Evolutionary conservation across 2,113 vertebrate species (phyloP).

Genomic region (Cnemophilus loriae): DNA sequence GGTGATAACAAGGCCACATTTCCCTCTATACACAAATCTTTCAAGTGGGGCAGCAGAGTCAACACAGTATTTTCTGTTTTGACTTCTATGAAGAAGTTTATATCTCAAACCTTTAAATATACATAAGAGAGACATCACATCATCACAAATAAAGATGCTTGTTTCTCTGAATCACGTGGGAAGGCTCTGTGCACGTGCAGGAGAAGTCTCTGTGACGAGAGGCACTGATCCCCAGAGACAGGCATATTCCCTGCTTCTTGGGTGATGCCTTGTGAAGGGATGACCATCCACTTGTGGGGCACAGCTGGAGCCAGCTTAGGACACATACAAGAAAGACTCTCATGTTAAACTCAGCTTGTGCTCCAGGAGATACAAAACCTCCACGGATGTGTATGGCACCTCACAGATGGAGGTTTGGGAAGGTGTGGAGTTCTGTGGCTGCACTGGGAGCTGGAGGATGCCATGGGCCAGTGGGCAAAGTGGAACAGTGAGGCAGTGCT

Average conservation of each 20-base stretch:
- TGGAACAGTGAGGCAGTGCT: background rate
- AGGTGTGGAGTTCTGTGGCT: background rate
- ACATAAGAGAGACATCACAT: background rate
- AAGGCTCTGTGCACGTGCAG: background rate
- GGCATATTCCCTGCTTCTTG: accelerated
- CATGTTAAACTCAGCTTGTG: background rate
- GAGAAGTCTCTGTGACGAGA: background rate
- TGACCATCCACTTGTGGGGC: background rate
- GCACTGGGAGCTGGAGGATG: background rate
- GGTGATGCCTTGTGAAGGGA: background rate
- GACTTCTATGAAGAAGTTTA: background rate
- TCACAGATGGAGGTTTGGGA: background rate
- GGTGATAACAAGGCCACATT: background rate
- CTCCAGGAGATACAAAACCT: background rate
- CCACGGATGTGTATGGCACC: accelerated
- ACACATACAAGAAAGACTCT: background rate
- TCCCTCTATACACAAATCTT: background rate
- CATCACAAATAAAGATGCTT: background rate
- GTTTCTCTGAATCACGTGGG: background rate
- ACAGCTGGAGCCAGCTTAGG: background rate
- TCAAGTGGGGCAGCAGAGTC: background rate
- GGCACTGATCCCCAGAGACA: background rate
- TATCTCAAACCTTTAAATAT: background rate
- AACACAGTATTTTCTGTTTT: background rate
- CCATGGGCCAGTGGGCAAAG: background rate